A percentile compares a stretch with the other conserved stretches of the same genome.
Conservation (phyloP, 2,797 vertebrate genomes). For the Otolemur crassicaudatus region DNA sequence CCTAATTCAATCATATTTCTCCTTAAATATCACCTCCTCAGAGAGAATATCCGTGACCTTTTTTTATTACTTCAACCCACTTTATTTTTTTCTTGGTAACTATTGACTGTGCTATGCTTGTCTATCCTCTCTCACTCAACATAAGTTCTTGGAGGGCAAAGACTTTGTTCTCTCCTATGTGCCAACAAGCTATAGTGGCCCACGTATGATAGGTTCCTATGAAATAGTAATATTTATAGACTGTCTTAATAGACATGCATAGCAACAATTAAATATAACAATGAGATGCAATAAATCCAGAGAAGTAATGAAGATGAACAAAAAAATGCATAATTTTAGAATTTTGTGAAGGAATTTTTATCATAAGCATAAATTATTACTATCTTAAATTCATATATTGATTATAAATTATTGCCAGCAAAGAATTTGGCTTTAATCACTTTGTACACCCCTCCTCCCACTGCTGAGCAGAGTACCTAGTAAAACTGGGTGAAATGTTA, state of each 20-base stretch:
- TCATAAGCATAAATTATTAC: constrained; percentile 37
- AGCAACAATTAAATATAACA: not conserved
- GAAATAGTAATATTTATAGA: constrained; percentile 19
- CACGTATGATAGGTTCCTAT: not conserved
- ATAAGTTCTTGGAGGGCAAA: not conserved
- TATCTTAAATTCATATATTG: not conserved
- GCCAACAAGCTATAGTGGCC: not conserved
- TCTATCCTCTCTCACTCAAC: not conserved
- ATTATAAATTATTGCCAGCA: not conserved
- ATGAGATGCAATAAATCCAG: not conserved
- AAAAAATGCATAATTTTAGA: constrained; percentile 33
- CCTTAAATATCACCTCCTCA: not conserved
- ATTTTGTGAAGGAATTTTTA: constrained; percentile 37
- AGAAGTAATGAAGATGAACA: constrained; percentile 15
- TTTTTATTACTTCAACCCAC: not conserved
- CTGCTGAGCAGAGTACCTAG: not conserved
- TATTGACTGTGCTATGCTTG: not conserved
- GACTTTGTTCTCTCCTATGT: not conserved
- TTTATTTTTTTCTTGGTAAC: not conserved
- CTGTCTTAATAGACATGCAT: not conserved
- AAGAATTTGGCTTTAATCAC: not conserved
- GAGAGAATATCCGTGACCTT: not conserved
- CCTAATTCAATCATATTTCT: not conserved
- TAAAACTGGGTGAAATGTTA: constrained; percentile 42
- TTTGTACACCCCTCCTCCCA: not conserved